Base-by-base conservation (phyloP, 1,140 invertebrate genomes). In the Agrilus planipennis region DNA sequence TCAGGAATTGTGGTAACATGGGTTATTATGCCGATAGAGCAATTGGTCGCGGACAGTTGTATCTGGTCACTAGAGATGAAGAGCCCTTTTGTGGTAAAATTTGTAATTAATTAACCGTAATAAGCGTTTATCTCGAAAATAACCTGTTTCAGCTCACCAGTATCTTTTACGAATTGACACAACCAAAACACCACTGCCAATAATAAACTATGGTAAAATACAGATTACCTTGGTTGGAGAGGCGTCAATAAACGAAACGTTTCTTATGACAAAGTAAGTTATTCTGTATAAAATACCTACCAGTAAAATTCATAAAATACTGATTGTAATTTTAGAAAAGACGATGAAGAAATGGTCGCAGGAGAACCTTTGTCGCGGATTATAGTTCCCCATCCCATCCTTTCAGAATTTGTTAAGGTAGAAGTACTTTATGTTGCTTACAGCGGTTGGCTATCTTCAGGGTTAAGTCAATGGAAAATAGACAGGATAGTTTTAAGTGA, bases 1-100 rank as follows among this genome's bases (percentile, higher is more conserved):
- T 52, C 50, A 41, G 51, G 31, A 41, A 58, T 2, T 94, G 90
- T 58, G 85, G 85, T 10, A 83, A 86, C 54, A 94, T 96, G 90
- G 91, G 91, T 1, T 94, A 89, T 64, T 90, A 91, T 60, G 87
- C 90, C 2, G 82, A 92, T 60, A 64, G 76, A 5, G 83, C 83
- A 0, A 71, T 74, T 2, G 86, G 82, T 0, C 65, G 86, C 14
- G 88, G 89, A 0, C 78, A 84, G 44, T 68, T 91, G 1, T 94
- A 88, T 55, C 61, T 93, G 11, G 66, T 90, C 0, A 94, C 89
- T 0, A 72, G 89, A 46, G 87, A 93, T 41, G 86, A 89, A 51
- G 88, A 92, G 59, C 89, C 89, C 0, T 92, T 92, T 60, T 92
- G 89, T 63, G 87, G 80, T 83, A 67, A 64, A 61, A 40, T 14